Base-by-base conservation (phyloP, 64 coral and sea anemone genomes). In the Cladopsammia gracilis region DNA sequence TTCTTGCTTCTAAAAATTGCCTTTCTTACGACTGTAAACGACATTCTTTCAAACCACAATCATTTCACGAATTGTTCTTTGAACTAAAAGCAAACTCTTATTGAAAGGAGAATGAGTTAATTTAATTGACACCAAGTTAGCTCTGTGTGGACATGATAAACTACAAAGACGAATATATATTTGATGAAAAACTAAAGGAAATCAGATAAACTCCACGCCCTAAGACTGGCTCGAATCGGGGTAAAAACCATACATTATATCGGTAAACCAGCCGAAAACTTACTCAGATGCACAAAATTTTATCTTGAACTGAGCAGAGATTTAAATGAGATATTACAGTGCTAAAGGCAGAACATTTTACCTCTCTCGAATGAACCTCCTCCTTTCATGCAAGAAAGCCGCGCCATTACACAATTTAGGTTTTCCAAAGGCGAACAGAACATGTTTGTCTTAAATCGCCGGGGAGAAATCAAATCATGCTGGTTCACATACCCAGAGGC, bases 401-500 rank as follows among this genome's bases (percentile, higher is more conserved):
- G 1, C 42, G 48, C 48, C 75, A 14, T 79, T 53, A 8, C 26
- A 19, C 15, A 79, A 78, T 59, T 58, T 59, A 11, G 42, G 22
- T 25, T 25, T 42, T 59, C 20, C 62, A 16, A 49, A 13, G 2
- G 62, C 44, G n/a, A 16, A 5, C 62, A 10, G 47, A 67, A 10
- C 45, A 26, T 11, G 43, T 84, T 66, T 4, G 19, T 9, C 60
- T 34, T 44, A 61, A 22, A 84, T 8, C 42, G 62, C 45, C 72
- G 4, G 15, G 23, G 13, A 67, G 44, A 67, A 84, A 66, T 13
- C 48, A 48, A 51, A 59, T 49, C 62, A 47, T 84, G 62, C 45
- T 84, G 80, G 19, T 58, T 64, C 34, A 12, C 60, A 23, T 50
- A 51, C 80, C 62, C 62, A 84, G 80, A 66, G 43, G 45, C 62